These are phyloP conservation scores for Pararge aegeria DNA, from an alignment of 1,140 invertebrate species.

Conservation along the genomic window DNA sequence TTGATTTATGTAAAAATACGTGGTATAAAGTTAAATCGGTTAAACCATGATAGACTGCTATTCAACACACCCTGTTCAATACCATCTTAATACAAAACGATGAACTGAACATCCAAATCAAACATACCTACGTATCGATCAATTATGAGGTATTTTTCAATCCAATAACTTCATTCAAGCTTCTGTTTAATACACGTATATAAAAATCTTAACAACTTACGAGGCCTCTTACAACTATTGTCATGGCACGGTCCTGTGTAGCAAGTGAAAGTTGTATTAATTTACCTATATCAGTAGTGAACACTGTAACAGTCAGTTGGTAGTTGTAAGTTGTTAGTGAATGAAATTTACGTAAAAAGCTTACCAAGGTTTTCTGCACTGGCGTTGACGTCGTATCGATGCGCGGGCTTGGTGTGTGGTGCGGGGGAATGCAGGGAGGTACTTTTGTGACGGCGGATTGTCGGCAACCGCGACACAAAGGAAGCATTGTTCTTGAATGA, in stretches of 20 bases:
- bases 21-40: too few species aligned
- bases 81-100: too few species aligned
- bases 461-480: slow-evolving; percentile 92
- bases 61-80: too few species aligned
- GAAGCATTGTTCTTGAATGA: slow-evolving; percentile 96
- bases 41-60: too few species aligned
- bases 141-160: too few species aligned
- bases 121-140: too few species aligned
- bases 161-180: too few species aligned
- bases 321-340: slow-evolving; percentile 15
- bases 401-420: slow-evolving; percentile 81
- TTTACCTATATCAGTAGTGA: background rate
- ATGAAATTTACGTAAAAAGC: slow-evolving; percentile 37
- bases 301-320: slow-evolving; percentile 7
- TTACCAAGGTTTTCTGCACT: slow-evolving; percentile 87
- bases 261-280: background rate
- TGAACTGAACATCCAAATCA: too few species aligned
- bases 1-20: too few species aligned
- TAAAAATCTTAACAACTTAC: too few species aligned
- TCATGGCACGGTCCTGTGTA: background rate
- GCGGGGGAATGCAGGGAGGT: slow-evolving; percentile 86
- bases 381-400: slow-evolving; percentile 85
- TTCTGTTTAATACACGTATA: too few species aligned
- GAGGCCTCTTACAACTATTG: background rate
- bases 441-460: slow-evolving; percentile 90